Conservation (phyloP, 1,140 invertebrate genomes). For the Nomia melanderi region DNA sequence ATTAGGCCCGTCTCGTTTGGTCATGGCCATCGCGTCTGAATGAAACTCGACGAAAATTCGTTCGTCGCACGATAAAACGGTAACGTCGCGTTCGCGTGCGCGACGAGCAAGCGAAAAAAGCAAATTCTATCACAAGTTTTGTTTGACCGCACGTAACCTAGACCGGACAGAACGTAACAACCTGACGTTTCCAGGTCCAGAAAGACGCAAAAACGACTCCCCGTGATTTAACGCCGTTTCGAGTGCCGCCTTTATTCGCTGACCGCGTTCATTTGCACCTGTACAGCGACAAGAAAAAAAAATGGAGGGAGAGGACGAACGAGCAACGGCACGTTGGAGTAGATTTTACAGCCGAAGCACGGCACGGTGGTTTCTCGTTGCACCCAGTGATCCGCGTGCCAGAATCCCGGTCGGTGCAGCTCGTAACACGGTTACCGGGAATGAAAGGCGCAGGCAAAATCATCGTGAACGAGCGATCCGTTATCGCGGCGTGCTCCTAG, state of each 20-base stretch:
- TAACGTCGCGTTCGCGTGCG: too few relatives aligned
- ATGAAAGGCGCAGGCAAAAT: constrained; percentile 19
- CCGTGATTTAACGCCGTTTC: constrained; percentile 7
- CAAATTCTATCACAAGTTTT: too few relatives aligned
- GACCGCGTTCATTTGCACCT: background rate
- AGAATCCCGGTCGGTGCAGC: background rate
- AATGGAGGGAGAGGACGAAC: background rate
- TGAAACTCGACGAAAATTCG: background rate
- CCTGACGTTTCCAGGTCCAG: background rate
- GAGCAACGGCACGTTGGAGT: too few relatives aligned
- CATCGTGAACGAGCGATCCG: constrained; percentile 32
- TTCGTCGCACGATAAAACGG: background rate
- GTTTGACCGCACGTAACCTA: too few relatives aligned
- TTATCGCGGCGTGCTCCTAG: constrained; percentile 30
- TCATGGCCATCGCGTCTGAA: background rate
- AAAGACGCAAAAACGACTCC: background rate
- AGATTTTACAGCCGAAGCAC: background rate
- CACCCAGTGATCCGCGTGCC: background rate
- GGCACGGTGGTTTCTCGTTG: background rate
- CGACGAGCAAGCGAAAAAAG: too few relatives aligned
- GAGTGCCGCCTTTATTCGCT: background rate
- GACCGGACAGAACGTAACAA: too few relatives aligned
- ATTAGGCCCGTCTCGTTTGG: constrained; percentile 3
- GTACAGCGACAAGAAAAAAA: too few relatives aligned
- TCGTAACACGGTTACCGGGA: constrained; percentile 36